Evolutionary conservation across 2,113 vertebrate species (phyloP).

Genomic region (Lanius ludovicianus): DNA sequence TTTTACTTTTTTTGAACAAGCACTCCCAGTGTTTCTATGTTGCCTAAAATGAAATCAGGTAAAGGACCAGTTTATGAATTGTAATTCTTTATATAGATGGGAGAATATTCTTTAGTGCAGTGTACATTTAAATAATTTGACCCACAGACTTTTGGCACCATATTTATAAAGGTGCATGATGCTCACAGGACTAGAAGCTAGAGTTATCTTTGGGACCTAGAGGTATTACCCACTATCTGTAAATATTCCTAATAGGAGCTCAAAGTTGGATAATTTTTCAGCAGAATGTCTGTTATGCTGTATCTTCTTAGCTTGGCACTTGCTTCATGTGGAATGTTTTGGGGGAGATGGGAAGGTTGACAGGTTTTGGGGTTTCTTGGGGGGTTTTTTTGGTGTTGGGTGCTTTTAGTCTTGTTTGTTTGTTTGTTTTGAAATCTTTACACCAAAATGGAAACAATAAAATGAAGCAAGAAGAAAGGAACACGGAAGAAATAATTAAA

Average conservation of each 20-base stretch:
- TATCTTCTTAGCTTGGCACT: background rate
- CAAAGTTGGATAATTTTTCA: background rate
- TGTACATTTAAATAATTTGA: background rate
- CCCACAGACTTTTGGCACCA: background rate
- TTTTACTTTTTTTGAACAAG: background rate
- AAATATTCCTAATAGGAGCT: background rate
- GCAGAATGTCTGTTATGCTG: background rate
- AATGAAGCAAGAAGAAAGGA: background rate
- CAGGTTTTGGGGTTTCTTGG: background rate
- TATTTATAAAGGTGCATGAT: background rate
- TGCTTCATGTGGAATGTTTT: background rate
- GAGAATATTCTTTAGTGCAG: background rate
- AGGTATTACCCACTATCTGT: background rate
- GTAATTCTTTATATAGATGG: background rate
- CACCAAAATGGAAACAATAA: background rate
- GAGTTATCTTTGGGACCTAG: background rate
- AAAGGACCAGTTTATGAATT: background rate
- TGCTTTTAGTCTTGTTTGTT: background rate
- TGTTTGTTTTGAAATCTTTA: background rate
- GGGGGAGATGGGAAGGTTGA: background rate
- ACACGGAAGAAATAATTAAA: background rate
- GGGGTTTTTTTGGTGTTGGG: too few relatives aligned
- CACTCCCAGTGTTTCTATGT: background rate
- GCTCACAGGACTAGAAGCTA: background rate
- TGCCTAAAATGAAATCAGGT: background rate